Conservation (phyloP, 2,888 invertebrate genomes). For the Nemotelus nigrinus region DNA sequence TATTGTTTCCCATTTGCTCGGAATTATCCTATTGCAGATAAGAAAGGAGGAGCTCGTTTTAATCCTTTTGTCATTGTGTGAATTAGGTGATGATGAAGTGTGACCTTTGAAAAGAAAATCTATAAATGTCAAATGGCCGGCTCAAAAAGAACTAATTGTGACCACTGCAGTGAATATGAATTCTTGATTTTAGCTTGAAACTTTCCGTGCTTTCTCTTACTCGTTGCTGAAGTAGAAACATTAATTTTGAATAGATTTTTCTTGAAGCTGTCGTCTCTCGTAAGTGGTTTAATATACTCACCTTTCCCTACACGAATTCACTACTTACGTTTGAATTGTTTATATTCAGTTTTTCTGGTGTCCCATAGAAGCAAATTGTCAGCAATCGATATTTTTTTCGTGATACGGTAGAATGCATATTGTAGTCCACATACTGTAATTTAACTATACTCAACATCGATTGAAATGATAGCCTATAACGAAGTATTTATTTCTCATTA, state of each 20-base stretch:
- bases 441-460: not conserved
- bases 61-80: slow-evolving; percentile 21
- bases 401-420: not conserved
- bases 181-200: too few species aligned
- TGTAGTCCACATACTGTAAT: not conserved
- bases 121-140: slow-evolving; percentile 39
- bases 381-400: slow-evolving; percentile 15
- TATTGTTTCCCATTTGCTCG: too few species aligned
- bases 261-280: not conserved
- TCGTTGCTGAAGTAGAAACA: not conserved
- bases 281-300: not conserved
- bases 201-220: too few species aligned
- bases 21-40: too few species aligned
- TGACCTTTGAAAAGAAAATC: slow-evolving; percentile 41
- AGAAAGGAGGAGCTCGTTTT: not conserved
- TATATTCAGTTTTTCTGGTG: not conserved
- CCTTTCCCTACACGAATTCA: not conserved
- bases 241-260: not conserved
- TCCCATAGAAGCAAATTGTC: not conserved
- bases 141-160: not conserved
- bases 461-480: not conserved
- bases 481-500: slow-evolving; percentile 25
- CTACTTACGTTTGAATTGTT: not conserved
- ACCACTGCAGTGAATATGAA: slow-evolving; percentile 1
- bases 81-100: not conserved